Percentiles rank a stretch among this genome's conserved stretches.
Conservation (phyloP, 2,888 invertebrate species). For the Tillus elongatus region DNA sequence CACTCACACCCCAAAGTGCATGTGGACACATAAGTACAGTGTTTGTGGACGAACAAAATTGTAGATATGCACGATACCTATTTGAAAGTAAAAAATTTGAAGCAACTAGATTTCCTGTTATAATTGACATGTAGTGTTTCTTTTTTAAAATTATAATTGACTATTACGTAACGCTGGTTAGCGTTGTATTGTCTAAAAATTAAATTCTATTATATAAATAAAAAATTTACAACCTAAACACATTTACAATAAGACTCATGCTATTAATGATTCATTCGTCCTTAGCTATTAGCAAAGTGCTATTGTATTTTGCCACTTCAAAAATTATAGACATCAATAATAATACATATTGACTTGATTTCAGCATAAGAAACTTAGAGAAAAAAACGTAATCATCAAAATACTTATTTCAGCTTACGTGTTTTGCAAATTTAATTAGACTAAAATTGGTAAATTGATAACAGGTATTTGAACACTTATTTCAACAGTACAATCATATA, state of each 20-base stretch:
- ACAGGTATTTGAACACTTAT: slow-evolving; percentile 13
- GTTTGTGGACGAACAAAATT: slow-evolving; percentile 9
- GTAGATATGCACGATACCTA: background rate
- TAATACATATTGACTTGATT: slow-evolving; percentile 12
- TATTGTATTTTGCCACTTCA: slow-evolving; percentile 24
- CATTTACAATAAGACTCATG: slow-evolving; percentile 15
- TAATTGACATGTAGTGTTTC: slow-evolving; percentile 26
- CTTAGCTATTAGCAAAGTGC: too few relatives aligned
- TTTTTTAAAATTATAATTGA: slow-evolving; percentile 24
- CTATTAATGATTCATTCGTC: too few relatives aligned
- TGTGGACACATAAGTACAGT: slow-evolving; percentile 32
- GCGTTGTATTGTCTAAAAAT: slow-evolving; percentile 11
- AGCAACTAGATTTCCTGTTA: background rate
- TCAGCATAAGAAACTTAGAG: slow-evolving; percentile 17
- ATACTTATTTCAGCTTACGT: slow-evolving; percentile 11
- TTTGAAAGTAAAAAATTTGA: background rate
- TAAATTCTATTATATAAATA: slow-evolving; percentile 10
- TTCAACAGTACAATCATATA: slow-evolving; percentile 20
- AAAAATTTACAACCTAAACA: too few relatives aligned
- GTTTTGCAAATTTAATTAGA: slow-evolving; percentile 13
- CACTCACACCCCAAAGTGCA: slow-evolving; percentile 32
- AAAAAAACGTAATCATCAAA: slow-evolving; percentile 12
- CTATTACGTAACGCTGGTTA: slow-evolving; percentile 24
- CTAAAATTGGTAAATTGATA: slow-evolving; percentile 13
- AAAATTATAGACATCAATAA: slow-evolving; percentile 25